Conservation (phyloP, 2,888 invertebrate species). For the Hoplodrina blanda region DNA sequence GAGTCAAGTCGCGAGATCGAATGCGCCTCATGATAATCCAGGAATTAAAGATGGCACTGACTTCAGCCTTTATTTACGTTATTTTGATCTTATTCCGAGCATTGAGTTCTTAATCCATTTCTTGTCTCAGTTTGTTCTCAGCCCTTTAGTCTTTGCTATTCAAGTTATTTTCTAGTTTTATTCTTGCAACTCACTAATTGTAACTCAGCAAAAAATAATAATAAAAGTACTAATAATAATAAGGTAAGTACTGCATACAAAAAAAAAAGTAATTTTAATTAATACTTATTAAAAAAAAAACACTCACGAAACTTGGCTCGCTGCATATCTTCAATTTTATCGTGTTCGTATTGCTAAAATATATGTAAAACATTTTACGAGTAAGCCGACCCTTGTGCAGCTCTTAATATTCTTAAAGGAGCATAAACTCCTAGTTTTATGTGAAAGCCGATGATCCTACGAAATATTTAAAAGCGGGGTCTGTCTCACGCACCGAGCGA, state of each 20-base stretch:
- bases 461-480: conserved; percentile 58
- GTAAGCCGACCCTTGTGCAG: conserved; percentile 26
- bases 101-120: neutral
- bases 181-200: neutral
- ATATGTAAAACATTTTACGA: conserved; percentile 32
- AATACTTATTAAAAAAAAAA: neutral
- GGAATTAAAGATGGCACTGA: conserved; percentile 41
- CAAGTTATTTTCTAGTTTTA: neutral
- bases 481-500: conserved; percentile 47
- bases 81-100: conserved; percentile 30
- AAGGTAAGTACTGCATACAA: too few relatives aligned
- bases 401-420: conserved; percentile 18
- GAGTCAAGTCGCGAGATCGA: conserved; percentile 39
- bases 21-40: conserved; percentile 57
- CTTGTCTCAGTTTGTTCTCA: neutral
- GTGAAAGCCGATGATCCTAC: conserved; percentile 50
- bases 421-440: conserved; percentile 51
- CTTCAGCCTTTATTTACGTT: conserved; percentile 43
- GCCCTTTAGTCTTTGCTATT: neutral
- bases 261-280: neutral
- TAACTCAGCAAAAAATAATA: neutral
- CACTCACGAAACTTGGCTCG: neutral
- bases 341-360: conserved; percentile 3
- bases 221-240: too few relatives aligned
- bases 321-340: conserved; percentile 6